Evolutionary conservation across 1,140 invertebrate species (phyloP), one percentile per base, ranked within the genome.

Genomic region (Heliconius melpomene): DNA sequence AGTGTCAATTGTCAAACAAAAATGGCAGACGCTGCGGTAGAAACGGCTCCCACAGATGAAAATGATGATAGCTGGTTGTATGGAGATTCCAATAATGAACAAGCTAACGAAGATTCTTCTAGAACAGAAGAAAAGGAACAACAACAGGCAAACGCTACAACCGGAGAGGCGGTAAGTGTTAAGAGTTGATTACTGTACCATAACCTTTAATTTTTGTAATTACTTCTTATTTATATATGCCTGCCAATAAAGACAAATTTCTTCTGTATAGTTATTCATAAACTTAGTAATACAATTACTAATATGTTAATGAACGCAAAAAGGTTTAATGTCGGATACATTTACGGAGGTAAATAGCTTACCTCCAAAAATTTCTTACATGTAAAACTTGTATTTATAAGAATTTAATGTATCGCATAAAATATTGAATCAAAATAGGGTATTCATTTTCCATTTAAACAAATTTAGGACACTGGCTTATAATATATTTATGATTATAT

Each of bases 11-110:
- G 72, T 46, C 72, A 74, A 74, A 50, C 23, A 84, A 91, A 90
- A 90, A 94, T 94, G 93, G 89, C 90, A 90, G 90, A 92, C 72
- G 82, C 87, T 79, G 88, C 80, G 66, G 83, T 92, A 54, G 91
- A 93, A 83, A 79, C 89, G 6, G 84, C 90, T 72, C 92, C 94
- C 80, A 95, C 96, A 77, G 96, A 97, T 86, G 96, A 96, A 88
- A 97, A 96, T 87, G 97, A 97, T 90, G 97, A 97, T 93, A 96
- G 96, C 86, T 97, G 96, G 97, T 94, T 97, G 70, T 97, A 97
- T 81, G 97, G 97, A 38, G 97, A 97, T 84, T 95, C 95, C 5
- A 94, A 91, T 85, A 90, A 89, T 36, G 95, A 95, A 79, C 93
- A 92, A 52, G 87, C 85, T 70, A 85, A 87, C 71, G 92, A 90